Evolutionary conservation across 2,888 invertebrate genomes (phyloP).

Genomic region (Drepana falcataria): DNA sequence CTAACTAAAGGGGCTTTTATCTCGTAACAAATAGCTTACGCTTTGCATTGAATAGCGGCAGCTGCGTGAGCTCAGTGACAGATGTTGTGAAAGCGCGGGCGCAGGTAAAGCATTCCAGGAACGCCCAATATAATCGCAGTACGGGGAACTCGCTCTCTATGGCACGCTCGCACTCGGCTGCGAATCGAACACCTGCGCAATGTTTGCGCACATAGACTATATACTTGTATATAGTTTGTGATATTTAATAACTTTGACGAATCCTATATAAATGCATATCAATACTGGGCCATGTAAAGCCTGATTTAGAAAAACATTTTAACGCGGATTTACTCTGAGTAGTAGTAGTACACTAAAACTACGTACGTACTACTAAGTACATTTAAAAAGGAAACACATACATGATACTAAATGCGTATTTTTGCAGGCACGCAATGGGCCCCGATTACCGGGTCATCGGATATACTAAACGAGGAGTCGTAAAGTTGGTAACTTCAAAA

Average conservation of each 20-base stretch:
- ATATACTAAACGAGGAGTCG: not conserved
- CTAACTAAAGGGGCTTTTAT: not conserved
- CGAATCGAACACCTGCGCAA: slow-evolving; percentile 58
- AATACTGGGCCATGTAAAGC: too few relatives aligned
- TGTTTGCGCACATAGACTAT: too few relatives aligned
- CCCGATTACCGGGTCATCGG: slow-evolving; percentile 23
- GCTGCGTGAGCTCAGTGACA: slow-evolving; percentile 42
- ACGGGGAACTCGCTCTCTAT: slow-evolving; percentile 67
- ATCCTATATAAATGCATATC: too few relatives aligned
- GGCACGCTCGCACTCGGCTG: slow-evolving; percentile 49
- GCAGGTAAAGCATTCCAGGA: slow-evolving; percentile 73
- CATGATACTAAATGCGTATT: not conserved
- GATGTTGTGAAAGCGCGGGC: slow-evolving; percentile 66
- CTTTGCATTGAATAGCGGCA: not conserved
- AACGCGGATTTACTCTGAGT: too few relatives aligned
- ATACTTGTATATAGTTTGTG: slow-evolving; percentile 3
- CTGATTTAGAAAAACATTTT: too few relatives aligned
- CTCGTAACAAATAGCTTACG: not conserved
- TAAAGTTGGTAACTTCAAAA: not conserved
- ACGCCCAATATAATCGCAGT: slow-evolving; percentile 73
- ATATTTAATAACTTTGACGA: too few relatives aligned
- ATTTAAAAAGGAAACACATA: not conserved
- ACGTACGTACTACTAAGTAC: too few relatives aligned
- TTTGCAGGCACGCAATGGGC: slow-evolving; percentile 9
- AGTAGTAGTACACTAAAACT: too few relatives aligned